These are phyloP conservation scores for Ellobius talpinus DNA, from an alignment of 2,113 vertebrate genomes.

Conservation along the genomic window DNA sequence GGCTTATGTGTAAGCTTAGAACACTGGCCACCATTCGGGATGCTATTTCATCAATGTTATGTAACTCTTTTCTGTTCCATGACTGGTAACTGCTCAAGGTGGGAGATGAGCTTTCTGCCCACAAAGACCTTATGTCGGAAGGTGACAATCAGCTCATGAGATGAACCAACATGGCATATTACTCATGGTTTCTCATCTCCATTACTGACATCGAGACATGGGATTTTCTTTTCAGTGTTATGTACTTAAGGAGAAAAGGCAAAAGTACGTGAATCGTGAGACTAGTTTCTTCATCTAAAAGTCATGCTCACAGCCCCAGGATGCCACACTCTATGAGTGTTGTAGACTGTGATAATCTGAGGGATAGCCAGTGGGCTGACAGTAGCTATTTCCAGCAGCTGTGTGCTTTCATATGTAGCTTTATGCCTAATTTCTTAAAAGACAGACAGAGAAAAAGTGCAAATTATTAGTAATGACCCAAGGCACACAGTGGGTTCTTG, in stretches of 20 bases:
- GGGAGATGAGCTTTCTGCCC: neutral
- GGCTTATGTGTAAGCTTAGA: neutral
- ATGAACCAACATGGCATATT: neutral
- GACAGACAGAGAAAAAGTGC: neutral
- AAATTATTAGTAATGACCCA: neutral
- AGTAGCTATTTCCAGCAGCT: neutral
- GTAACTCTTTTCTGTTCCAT: neutral
- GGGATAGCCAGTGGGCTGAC: neutral
- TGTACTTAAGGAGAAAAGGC: neutral
- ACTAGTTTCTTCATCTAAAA: neutral
- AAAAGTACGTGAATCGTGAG: neutral
- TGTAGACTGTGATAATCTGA: neutral
- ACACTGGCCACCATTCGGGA: neutral
- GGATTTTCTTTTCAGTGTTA: neutral
- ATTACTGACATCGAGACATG: neutral
- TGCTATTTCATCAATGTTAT: neutral
- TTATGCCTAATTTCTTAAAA: conserved; percentile 16
- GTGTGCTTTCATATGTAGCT: neutral
- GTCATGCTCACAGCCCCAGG: neutral
- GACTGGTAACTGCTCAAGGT: neutral
- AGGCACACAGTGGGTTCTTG: neutral
- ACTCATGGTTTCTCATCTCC: neutral
- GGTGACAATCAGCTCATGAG: neutral
- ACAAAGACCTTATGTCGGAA: neutral
- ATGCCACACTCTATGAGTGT: neutral